Base-by-base conservation (phyloP, 2,888 invertebrate species). In the Steinernema scapterisci region DNA sequence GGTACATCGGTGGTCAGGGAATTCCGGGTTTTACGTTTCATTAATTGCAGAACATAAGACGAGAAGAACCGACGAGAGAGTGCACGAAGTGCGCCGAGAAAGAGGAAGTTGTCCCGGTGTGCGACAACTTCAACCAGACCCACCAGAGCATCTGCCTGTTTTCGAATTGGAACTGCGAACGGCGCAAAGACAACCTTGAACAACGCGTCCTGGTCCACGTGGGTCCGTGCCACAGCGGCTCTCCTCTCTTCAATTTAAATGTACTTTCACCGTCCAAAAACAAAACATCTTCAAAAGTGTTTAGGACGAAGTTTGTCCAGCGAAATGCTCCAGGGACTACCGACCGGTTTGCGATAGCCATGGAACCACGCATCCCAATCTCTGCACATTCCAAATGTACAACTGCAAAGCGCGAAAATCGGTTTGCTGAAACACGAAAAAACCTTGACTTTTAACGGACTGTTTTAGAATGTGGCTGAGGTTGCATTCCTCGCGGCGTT, bases 311-410 rank as follows among this genome's bases (percentile, higher is more conserved):
- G 74, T 76, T 9, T 81, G 81, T 44, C 82, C 81, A 0, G 52
- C 52, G 6, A 81, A 80, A 45, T 81, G 81, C 70, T 73, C 79
- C 5, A 76, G 77, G 51, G 79, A 83, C 46, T 75, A 78, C 76
- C 82, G 80, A 71, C 82, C 83, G 13, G 84, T 84, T 43, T 85
- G 85, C 78, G 86, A 86, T 77, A 82, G 79, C 51, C 78, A 78
- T 31, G 79, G 81, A 43, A 78, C 80, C 70, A 85, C 85, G 23
- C 83, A 85, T 76, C 80, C 79, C 52, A 86, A 86, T 76, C 75
- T 85, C 52, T 86, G 86, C 76, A 78, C 80, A 43, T 86, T 86
- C 70, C 84, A 85, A 75, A 80, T 83, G 77, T 78, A 79, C 73
- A 84, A 85, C 76, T 82, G 82, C 72, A 76, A 77, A 45, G 75